Evolutionary conservation across 2,888 invertebrate species (phyloP), one percentile per base, ranked within the genome.

Genomic region (Polymixis lichenea): DNA sequence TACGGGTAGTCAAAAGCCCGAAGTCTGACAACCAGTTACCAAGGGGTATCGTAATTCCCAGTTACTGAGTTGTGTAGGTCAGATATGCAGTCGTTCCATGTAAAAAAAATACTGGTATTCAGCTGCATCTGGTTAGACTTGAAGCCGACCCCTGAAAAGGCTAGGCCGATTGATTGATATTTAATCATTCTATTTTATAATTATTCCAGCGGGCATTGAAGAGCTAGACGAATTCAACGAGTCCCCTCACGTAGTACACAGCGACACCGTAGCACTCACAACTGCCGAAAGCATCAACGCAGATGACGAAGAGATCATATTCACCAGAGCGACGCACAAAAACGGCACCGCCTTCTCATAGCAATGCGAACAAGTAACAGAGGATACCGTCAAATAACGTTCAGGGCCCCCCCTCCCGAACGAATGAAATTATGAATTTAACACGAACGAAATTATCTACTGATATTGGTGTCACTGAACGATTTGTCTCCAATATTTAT

Each of bases 221-320:
- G 99, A 99, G 93, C 94, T 99, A 75, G 98, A 99, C 90, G 98
- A 99, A 93, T 99, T 99, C 94, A 98, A 98, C 93, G 98, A 99
- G 93, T 98, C 99, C 4, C 98, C 98, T 0, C 99, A 99, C 92
- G 98, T 98, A n/a, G 96, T 98, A 0, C 96, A 97, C 91, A 94
- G 96, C 88, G 96, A 96, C 85, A 95, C 94, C 0, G 94, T 94
- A 6, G 95, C 96, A 3, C 92, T 96, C 7, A 95, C 96, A 1
- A 86, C 94, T 0, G 94, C 94, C 0, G 95, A 95, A 56, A 90
- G 91, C 82, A 88, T 94, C 73, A 95, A 95, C 87, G 95, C 93
- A 0, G 96, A 97, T 73, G 96, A 97, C n/a, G 97, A 97, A 77
- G 96, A 96, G 0, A 92, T 97, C 7, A 94, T 97, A 83, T 97